Conservation (phyloP, 2,797 vertebrate genomes). For the Coreius guichenoti region DNA sequence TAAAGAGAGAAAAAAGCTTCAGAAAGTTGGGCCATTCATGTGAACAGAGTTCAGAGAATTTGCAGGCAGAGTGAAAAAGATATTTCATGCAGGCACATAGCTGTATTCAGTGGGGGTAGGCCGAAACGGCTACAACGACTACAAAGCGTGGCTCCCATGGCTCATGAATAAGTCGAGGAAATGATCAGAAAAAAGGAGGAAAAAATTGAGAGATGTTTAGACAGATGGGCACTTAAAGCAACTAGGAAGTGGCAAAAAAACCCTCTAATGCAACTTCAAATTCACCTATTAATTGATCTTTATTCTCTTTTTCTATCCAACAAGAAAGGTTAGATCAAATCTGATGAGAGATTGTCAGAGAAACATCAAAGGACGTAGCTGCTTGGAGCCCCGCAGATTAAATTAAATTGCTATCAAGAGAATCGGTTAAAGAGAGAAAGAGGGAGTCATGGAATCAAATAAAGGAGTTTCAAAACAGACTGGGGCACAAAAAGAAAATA, state of each 20-base stretch:
- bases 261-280: constrained; percentile 99
- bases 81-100: constrained; percentile 89
- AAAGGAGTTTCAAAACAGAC: constrained; percentile 88
- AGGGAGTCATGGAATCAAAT: constrained; percentile 83
- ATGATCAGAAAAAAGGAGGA: constrained; percentile 99
- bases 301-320: constrained; percentile 76
- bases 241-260: constrained; percentile 87
- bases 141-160: constrained; percentile 99
- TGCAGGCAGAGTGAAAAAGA: constrained; percentile 84
- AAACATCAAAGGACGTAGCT: constrained; percentile 76
- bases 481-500: constrained; percentile 90
- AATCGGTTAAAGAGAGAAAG: constrained; percentile 62
- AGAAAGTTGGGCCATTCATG: constrained; percentile 87
- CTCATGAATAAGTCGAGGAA: constrained; percentile 99
- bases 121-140: constrained; percentile 92
- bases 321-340: constrained; percentile 84
- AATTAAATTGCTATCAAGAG: constrained; percentile 81
- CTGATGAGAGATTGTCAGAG: constrained; percentile 76
- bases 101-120: constrained; percentile 94
- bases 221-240: constrained; percentile 99
- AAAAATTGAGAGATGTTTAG: constrained; percentile 96
- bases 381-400: constrained; percentile 76
- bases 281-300: constrained; percentile 92
- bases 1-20: constrained; percentile 64
- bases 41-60: constrained; percentile 88